Conservation (phyloP, 2,797 vertebrate species). For the Anguilla pacifica region DNA sequence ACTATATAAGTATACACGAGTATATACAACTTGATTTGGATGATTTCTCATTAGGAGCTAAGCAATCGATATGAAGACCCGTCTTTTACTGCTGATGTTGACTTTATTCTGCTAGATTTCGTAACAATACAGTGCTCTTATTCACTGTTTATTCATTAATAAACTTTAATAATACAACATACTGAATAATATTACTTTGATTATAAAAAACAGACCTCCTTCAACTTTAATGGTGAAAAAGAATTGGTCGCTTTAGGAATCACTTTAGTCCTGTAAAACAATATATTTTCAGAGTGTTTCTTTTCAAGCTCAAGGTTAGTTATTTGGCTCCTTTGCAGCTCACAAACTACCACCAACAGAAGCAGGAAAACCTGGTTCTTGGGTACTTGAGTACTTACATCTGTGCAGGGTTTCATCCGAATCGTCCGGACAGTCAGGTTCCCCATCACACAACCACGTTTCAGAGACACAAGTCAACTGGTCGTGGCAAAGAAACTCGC, state of each 20-base stretch:
- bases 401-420: conserved; percentile 82
- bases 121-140: not conserved
- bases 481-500: conserved; percentile 90
- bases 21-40: not conserved
- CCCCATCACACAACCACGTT: conserved; percentile 90
- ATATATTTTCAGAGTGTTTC: not conserved
- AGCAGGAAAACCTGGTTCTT: not conserved
- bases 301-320: not conserved
- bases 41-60: not conserved
- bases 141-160: not conserved
- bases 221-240: not conserved
- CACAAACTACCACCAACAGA: not conserved
- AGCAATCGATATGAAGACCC: not conserved
- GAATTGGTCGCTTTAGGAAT: not conserved
- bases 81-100: not conserved
- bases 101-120: not conserved
- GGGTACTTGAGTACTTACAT: conserved; percentile 76
- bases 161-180: not conserved
- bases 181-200: not conserved
- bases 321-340: not conserved
- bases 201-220: not conserved
- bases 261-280: not conserved
- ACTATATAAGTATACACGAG: not conserved
- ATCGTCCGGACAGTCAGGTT: conserved; percentile 88
- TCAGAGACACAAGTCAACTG: conserved; percentile 81